These are phyloP conservation scores for Cyrtorhinus lividipennis DNA, from an alignment of 1,140 invertebrate species.

Conservation along the genomic window DNA sequence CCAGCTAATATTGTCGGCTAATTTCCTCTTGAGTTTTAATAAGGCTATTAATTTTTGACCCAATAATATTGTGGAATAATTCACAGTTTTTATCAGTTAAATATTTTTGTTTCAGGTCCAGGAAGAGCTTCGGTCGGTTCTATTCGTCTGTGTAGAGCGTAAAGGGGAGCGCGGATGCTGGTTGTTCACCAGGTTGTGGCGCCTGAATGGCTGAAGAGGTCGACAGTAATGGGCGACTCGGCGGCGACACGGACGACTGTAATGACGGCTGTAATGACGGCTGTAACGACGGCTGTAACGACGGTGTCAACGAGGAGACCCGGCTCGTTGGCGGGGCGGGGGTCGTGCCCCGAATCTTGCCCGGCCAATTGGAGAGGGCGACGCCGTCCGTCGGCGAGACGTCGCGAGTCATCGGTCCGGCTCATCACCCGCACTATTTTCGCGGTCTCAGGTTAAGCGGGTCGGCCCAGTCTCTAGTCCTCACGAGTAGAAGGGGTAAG, in stretches of 20 bases:
- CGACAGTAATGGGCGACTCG: not conserved
- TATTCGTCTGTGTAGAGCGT: not conserved
- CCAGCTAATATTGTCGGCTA: too few species aligned
- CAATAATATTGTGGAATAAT: too few species aligned
- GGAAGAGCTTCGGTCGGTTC: not conserved
- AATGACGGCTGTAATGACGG: too few species aligned
- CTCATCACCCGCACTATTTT: not conserved
- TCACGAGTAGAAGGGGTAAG: conserved; percentile 1
- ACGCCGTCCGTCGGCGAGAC: not conserved
- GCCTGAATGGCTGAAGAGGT: conserved; percentile 2
- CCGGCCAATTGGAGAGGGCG: not conserved
- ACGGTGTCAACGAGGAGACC: not conserved
- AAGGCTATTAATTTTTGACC: too few species aligned
- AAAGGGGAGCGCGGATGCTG: not conserved
- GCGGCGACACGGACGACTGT: not conserved
- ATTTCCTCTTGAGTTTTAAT: too few species aligned
- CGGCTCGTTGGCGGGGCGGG: not conserved
- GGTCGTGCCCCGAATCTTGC: not conserved
- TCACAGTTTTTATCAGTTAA: too few species aligned
- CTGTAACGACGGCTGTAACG: too few species aligned
- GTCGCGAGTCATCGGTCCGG: not conserved
- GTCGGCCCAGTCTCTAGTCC: conserved; percentile 13
- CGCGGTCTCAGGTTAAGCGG: conserved; percentile 12
- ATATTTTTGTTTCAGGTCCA: not conserved
- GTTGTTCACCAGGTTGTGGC: not conserved